These are phyloP conservation scores for Clarias pachynema DNA, from an alignment of 2,797 vertebrate species.

Conservation along the genomic window DNA sequence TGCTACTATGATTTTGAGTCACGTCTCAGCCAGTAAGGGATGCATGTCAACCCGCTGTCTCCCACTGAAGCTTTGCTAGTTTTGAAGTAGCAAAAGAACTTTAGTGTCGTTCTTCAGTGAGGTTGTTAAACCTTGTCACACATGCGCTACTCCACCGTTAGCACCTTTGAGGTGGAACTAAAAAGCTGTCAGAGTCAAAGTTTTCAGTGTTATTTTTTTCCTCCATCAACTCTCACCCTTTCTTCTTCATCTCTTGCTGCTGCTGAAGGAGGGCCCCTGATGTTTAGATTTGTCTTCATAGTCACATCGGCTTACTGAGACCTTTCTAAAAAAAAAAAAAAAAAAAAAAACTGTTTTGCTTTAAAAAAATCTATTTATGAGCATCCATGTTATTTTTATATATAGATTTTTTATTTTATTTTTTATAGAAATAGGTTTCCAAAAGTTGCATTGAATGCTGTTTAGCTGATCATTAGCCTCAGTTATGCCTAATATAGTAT, in stretches of 20 bases:
- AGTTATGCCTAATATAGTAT: not conserved
- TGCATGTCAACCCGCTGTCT: constrained; percentile 53
- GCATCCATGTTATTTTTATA: too few relatives aligned
- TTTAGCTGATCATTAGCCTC: constrained; percentile 86
- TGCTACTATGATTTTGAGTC: constrained; percentile 56
- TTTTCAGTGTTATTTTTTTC: constrained; percentile 47
- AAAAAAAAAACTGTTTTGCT: too few relatives aligned
- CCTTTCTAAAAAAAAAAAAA: not conserved
- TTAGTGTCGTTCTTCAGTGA: constrained; percentile 14
- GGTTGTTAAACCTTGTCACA: constrained; percentile 60
- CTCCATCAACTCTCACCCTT: constrained; percentile 8
- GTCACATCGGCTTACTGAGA: not conserved
- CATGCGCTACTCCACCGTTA: constrained; percentile 61
- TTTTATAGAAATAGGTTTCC: not conserved
- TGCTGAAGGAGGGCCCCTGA: constrained; percentile 41
- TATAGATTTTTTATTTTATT: too few relatives aligned
- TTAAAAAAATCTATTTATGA: constrained; percentile 21
- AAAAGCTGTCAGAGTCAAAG: constrained; percentile 70
- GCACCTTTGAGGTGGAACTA: constrained; percentile 67
- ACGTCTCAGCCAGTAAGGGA: constrained; percentile 58
- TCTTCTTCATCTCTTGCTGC: constrained; percentile 26
- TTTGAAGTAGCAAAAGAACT: constrained; percentile 26
- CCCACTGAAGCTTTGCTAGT: constrained; percentile 52
- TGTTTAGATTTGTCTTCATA: constrained; percentile 17
- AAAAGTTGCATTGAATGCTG: not conserved